Evolutionary conservation across 1,140 invertebrate genomes (phyloP), one percentile per base, ranked within the genome.

Genomic region (Amphibalanus amphitrite): DNA sequence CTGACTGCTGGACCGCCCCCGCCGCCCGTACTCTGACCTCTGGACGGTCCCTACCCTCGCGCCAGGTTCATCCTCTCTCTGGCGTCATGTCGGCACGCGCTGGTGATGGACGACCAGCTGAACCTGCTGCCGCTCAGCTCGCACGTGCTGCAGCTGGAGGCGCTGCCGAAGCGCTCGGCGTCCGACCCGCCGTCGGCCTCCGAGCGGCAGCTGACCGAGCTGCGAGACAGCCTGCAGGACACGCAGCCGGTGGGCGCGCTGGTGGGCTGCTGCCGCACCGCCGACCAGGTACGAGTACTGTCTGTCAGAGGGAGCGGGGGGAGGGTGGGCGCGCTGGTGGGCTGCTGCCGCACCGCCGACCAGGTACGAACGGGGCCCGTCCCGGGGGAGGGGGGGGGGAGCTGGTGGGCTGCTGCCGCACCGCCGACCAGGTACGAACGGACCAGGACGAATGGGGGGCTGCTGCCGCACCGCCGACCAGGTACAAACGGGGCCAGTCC

Each of bases 41-140:
- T 4, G 4, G 33, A 6, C 33, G 15, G 47, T 20, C 47, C 23
- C 47, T 59, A 8, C 47, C 47, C 6, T 23, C 1, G 6, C 13
- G 77, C 47, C 75, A 86, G 93, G 69, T 97, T 99, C 79, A 84
- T 99, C 25, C 80, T 98, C 0, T 98, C 95, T 0, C 81, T 99
- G 73, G 85, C 91, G 0, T 90, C 90, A 1, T 97, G 95, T 79
- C 82, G 88, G 73, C 86, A 88, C 30, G 98, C 93, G 82, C 81
- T 98, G 68, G 91, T 98, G 8, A 86, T 97, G 26, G 95, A 99
- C 82, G 95, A 99, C 81, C 88, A 93, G 73, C 83, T 99, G 0
- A 89, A 89, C 69, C 88, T 99, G 8, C 82, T 99, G 28, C 96
- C 97, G 0, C 84, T 98, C 74, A 96, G 95, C 13, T 94, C 92